Conservation (phyloP, 1,140 invertebrate genomes). For the Cylas formicarius region DNA sequence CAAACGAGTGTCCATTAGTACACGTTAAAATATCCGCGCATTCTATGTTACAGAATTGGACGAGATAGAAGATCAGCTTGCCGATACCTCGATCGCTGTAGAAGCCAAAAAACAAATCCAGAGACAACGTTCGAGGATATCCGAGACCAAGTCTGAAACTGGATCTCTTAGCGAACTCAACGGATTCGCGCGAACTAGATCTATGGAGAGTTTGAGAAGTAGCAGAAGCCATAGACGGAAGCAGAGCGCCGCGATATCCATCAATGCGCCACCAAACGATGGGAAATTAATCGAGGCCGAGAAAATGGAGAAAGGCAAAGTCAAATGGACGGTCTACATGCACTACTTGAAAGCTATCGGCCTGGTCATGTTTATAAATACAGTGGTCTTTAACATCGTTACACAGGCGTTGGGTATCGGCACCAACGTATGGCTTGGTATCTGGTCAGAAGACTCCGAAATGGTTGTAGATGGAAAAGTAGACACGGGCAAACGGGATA, state of each 20-base stretch:
- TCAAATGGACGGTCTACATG: constrained; percentile 79
- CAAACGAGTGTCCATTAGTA: not conserved
- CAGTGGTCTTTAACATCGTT: constrained; percentile 64
- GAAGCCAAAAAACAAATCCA: constrained; percentile 61
- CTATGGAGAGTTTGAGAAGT: constrained; percentile 4
- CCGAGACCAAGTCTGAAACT: constrained; percentile 43
- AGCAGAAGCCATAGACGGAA: constrained; percentile 21
- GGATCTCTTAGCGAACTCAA: too few species aligned
- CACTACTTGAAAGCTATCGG: constrained; percentile 84
- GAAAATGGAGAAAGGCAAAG: constrained; percentile 82
- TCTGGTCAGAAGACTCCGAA: constrained; percentile 62
- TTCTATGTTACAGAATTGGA: constrained; percentile 52
- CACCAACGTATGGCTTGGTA: constrained; percentile 87
- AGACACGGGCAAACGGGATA: constrained; percentile 54
- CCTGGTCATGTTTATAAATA: constrained; percentile 58
- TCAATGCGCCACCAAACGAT: constrained; percentile 6
- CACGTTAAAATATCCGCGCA: not conserved
- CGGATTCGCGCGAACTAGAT: not conserved
- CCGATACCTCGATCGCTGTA: constrained; percentile 55
- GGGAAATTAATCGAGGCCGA: constrained; percentile 78
- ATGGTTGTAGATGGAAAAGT: constrained; percentile 50
- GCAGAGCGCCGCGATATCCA: constrained; percentile 23
- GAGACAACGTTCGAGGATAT: constrained; percentile 46
- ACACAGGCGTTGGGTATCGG: constrained; percentile 81
- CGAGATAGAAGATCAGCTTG: constrained; percentile 67